Evolutionary conservation across 1,140 invertebrate genomes (phyloP).

Genomic region (Aethina tumida): DNA sequence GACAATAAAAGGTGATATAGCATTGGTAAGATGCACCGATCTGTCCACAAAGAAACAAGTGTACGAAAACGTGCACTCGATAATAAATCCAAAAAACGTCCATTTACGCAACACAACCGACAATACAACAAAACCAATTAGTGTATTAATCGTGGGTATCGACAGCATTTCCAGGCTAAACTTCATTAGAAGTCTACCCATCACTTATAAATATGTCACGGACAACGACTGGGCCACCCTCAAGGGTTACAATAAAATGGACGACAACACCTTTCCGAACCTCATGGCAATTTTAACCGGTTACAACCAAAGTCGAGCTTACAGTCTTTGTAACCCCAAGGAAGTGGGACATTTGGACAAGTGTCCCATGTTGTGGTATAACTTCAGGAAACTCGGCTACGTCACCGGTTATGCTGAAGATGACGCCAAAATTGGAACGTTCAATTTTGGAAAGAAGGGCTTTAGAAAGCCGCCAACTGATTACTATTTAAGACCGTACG

Average conservation of each 20-base stretch:
- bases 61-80: slow-evolving; percentile 44
- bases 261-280: slow-evolving; percentile 76
- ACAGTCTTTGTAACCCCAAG: slow-evolving; percentile 42
- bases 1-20: slow-evolving; percentile 33
- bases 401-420: slow-evolving; percentile 58
- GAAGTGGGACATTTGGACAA: slow-evolving; percentile 40
- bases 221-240: slow-evolving; percentile 40
- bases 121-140: slow-evolving; percentile 33
- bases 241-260: slow-evolving; percentile 57
- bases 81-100: slow-evolving; percentile 26
- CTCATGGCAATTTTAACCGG: slow-evolving; percentile 65
- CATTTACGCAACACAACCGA: slow-evolving; percentile 8
- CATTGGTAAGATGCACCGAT: slow-evolving; percentile 38
- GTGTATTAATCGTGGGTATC: slow-evolving; percentile 66
- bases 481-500: slow-evolving; percentile 64
- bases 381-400: slow-evolving; percentile 47
- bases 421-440: slow-evolving; percentile 46
- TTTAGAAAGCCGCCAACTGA: slow-evolving; percentile 61
- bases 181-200: slow-evolving; percentile 64
- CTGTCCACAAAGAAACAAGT: slow-evolving; percentile 28
- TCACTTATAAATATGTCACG: slow-evolving; percentile 55
- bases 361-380: slow-evolving; percentile 55
- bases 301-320: slow-evolving; percentile 37
- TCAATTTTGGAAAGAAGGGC: slow-evolving; percentile 53
- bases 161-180: slow-evolving; percentile 75